These are phyloP conservation scores for Montipora capitata DNA, from an alignment of 92 coral and sea anemone genomes.

Conservation along the genomic window DNA sequence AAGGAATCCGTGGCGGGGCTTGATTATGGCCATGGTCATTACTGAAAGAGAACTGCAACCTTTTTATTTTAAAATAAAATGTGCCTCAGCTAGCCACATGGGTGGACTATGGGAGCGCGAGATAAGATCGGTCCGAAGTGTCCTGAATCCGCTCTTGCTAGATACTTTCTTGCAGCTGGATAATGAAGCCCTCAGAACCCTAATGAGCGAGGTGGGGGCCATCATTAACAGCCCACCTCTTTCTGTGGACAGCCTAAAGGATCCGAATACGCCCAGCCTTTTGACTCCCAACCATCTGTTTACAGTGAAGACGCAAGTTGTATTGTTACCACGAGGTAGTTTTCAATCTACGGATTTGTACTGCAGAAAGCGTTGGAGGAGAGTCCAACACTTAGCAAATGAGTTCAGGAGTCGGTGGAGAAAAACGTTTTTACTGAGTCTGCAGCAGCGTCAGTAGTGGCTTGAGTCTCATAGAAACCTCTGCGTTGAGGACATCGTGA, in stretches of 20 bases:
- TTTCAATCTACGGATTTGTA: background rate
- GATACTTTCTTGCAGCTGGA: background rate
- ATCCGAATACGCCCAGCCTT: background rate
- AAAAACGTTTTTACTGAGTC: background rate
- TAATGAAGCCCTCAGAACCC: background rate
- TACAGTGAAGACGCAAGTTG: background rate
- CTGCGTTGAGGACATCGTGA: too few species aligned
- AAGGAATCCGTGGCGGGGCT: too few species aligned
- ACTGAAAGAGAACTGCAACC: too few species aligned
- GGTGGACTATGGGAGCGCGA: background rate
- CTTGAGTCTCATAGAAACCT: too few species aligned
- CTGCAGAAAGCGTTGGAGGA: background rate
- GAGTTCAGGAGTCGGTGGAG: background rate
- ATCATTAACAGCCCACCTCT: background rate
- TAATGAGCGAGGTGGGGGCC: background rate
- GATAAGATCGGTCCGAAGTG: background rate
- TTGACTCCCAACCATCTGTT: background rate
- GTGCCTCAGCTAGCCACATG: too few species aligned
- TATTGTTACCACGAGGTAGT: background rate
- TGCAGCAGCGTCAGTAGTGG: background rate
- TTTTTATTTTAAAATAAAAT: too few species aligned
- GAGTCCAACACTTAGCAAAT: background rate
- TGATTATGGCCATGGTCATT: too few species aligned
- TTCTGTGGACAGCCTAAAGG: background rate
- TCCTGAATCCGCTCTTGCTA: background rate